Percentiles rank a stretch among this genome's conserved stretches.
phyloP scores from a whole-genome alignment of 1,140 invertebrate species.

The Zaprionus tsacasi region DNA sequence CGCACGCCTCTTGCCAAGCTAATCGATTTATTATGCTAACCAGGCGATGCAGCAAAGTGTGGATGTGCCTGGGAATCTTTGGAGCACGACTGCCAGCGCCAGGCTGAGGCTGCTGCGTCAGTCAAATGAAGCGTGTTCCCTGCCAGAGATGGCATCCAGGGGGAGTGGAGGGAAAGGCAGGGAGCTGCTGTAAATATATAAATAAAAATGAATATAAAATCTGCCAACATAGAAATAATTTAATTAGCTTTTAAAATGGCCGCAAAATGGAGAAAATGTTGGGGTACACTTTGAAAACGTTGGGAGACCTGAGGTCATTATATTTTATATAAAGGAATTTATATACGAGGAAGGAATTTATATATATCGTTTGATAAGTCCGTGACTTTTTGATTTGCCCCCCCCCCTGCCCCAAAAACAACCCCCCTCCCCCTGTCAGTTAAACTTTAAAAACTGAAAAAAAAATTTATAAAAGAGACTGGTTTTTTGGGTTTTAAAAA shows the following conservation, averaged over 20 bases:
- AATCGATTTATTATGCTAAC: conserved; percentile 83
- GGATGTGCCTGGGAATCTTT: conserved; percentile 22
- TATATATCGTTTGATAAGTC: too few species aligned
- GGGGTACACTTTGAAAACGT: not conserved
- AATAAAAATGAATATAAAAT: conserved; percentile 23
- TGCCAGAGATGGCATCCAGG: not conserved
- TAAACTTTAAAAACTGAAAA: too few species aligned
- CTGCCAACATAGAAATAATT: conserved; percentile 30
- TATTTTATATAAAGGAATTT: conserved; percentile 2
- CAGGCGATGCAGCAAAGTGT: conserved; percentile 76
- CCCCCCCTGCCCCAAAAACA: too few species aligned
- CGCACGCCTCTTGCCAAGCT: conserved; percentile 50
- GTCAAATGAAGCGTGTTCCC: conserved; percentile 65
- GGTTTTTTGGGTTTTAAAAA: too few species aligned
- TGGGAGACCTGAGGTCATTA: not conserved
- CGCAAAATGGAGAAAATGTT: conserved; percentile 6
- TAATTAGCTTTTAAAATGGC: conserved; percentile 39
- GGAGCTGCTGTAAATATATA: conserved; percentile 23
- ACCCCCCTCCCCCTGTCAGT: too few species aligned
- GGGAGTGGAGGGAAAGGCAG: not conserved
- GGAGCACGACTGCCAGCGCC: conserved; percentile 3
- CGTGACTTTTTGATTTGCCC: too few species aligned
- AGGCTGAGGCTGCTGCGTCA: conserved; percentile 31
- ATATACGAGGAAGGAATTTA: too few species aligned
- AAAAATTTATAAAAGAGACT: too few species aligned